Base-by-base conservation (phyloP, 2,113 vertebrate genomes). In the Oreotrochilus melanogaster region DNA sequence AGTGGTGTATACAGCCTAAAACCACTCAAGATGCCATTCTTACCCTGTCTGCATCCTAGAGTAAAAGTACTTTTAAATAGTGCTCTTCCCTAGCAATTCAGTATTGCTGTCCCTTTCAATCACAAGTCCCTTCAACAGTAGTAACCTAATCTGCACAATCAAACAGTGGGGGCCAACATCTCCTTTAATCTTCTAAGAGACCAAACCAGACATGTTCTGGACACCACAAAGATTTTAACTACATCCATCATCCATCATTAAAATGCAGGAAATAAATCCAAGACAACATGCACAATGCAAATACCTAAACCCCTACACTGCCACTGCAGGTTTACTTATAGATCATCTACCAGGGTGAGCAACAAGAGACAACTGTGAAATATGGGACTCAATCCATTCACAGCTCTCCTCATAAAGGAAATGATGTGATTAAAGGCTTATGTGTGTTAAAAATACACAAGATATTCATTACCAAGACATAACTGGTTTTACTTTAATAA, bases 311-410 rank as follows among this genome's bases (percentile, higher is more conserved):
- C 76, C n/a, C 90, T 88, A 33, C 78, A 71, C 65, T 74, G 86
- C 14, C 62, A 57, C 56, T 57, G 61, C 28, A 72, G 81, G 48
- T 50, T 91, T 96, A 96, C 95, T 96, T 94, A 96, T 95, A 92
- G 86, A 58, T 45, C 0, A 6, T 53, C 90, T 93, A 71, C 56
- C 85, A 94, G 69, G 35, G 78, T 9, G 67, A 85, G 51, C 88
- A 74, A 28, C 78, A 85, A 65, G 70, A 93, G 70, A 65, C 91
- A 94, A 47, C 67, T 74, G 78, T 35, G 89, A 96, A 47, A 85
- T 56, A 73, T 0, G 0, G 93, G 69, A 66, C 54, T 69, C 60
- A 17, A 75, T 64, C 79, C 70, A 88, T 95, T 93, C 95, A 90
- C 51, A 78, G 88, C 35, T 90, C 66, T 86, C 56, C 76, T 92